Percentiles rank a stretch among this genome's conserved stretches.
phyloP scores from a whole-genome alignment of 1,140 invertebrate genomes.

The Phymorhynchus buccinoides region DNA sequence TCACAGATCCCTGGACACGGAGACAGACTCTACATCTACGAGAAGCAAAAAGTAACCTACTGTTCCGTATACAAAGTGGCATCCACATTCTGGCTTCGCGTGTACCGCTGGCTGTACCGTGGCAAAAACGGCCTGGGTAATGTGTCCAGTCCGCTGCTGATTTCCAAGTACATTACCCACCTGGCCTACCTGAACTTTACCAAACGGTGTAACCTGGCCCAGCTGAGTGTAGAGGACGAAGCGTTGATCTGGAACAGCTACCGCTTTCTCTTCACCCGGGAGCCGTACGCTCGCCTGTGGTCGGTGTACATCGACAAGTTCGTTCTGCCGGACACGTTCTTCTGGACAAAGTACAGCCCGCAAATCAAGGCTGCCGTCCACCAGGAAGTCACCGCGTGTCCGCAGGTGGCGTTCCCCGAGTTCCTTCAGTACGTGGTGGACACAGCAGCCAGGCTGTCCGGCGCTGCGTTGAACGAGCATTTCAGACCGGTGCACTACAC shows the following conservation, averaged over 20 bases:
- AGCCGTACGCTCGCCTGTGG: conserved; percentile 42
- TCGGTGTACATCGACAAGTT: conserved; percentile 47
- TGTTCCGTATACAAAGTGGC: too few relatives aligned
- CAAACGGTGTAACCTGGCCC: too few relatives aligned
- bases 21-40: too few relatives aligned
- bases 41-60: too few relatives aligned
- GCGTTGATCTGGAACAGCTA: not conserved
- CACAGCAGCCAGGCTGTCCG: not conserved
- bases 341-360: conserved; percentile 29
- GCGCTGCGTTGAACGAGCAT: conserved; percentile 34
- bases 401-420: conserved; percentile 39
- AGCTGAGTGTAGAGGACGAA: not conserved
- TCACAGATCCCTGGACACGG: too few relatives aligned
- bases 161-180: too few relatives aligned
- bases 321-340: conserved; percentile 37
- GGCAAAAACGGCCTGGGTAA: too few relatives aligned
- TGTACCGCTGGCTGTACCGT: too few relatives aligned
- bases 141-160: too few relatives aligned
- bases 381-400: not conserved
- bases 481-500: conserved; percentile 33
- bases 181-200: too few relatives aligned
- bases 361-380: not conserved
- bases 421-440: conserved; percentile 40
- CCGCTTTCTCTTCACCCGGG: conserved; percentile 42
- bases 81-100: too few relatives aligned